These are phyloP conservation scores for Merops nubicus DNA, from an alignment of 2,113 vertebrate species.

Conservation along the genomic window DNA sequence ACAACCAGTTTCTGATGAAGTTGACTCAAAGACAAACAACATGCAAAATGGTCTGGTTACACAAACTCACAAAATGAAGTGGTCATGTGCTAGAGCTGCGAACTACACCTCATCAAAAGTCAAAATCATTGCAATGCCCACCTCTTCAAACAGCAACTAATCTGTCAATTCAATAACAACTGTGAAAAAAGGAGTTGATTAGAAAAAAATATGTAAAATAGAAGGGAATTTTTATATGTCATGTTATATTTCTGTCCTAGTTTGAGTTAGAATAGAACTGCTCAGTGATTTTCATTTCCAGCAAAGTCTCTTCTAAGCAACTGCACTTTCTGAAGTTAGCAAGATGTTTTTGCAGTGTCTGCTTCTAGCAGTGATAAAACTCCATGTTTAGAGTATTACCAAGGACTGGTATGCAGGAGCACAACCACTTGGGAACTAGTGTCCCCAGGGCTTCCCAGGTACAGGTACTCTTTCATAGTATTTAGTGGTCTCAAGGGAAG, in stretches of 20 bases:
- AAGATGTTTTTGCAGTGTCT: no score
- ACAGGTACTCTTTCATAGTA: accelerated
- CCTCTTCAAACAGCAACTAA: not conserved
- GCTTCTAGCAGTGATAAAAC: no score
- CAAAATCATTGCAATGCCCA: not conserved
- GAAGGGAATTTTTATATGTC: not conserved
- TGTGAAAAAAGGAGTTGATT: not conserved
- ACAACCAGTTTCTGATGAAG: not conserved
- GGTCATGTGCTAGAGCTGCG: not conserved
- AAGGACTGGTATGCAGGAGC: no score
- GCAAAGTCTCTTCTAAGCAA: no score
- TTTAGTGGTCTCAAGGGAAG: not conserved
- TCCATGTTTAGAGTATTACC: no score
- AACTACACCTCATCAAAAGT: not conserved
- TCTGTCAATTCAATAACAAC: not conserved
- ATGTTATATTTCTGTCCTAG: not conserved
- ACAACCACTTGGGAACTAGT: not conserved
- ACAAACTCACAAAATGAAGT: not conserved
- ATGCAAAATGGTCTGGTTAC: not conserved
- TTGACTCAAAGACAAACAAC: not conserved
- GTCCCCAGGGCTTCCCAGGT: not conserved
- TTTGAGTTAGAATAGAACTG: no score
- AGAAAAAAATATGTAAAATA: not conserved
- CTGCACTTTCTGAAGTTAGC: no score
- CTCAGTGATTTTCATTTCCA: no score